phyloP scores from a whole-genome alignment of 1,140 invertebrate genomes.

The Cylas formicarius region DNA sequence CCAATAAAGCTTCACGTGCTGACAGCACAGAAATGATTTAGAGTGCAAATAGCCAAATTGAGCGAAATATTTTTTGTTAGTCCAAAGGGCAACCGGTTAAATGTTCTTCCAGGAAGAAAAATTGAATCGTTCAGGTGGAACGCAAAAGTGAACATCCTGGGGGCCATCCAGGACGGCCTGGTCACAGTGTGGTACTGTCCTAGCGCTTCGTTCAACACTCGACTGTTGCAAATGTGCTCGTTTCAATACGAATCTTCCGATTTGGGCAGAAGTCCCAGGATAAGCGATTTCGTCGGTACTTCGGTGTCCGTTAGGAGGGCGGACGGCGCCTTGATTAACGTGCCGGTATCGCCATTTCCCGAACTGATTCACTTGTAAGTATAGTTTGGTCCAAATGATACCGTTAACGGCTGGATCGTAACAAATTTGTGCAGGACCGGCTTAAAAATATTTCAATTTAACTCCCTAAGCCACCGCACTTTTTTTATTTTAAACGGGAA shows the following conservation, averaged over 20 bases:
- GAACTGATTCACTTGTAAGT: conserved; percentile 41
- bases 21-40: no score
- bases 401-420: no score
- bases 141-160: conserved; percentile 73
- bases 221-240: conserved; percentile 50
- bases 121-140: conserved; percentile 78
- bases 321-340: conserved; percentile 49
- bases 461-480: no score
- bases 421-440: no score
- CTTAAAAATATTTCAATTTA: no score
- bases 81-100: no score
- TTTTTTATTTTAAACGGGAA: no score
- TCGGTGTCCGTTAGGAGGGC: conserved; percentile 54
- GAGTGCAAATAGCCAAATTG: no score
- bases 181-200: conserved; percentile 85
- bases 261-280: conserved; percentile 70
- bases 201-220: conserved; percentile 64
- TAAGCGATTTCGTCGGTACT: conserved; percentile 72
- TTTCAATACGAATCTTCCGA: conserved; percentile 51
- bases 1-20: no score
- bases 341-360: conserved; percentile 49
- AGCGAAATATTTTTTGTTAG: no score
- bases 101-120: conserved; percentile 59
- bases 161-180: conserved; percentile 72
- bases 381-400: no score